These are phyloP conservation scores for Percopsis omiscomaycus DNA, from an alignment of 2,797 vertebrate genomes.

Conservation along the genomic window DNA sequence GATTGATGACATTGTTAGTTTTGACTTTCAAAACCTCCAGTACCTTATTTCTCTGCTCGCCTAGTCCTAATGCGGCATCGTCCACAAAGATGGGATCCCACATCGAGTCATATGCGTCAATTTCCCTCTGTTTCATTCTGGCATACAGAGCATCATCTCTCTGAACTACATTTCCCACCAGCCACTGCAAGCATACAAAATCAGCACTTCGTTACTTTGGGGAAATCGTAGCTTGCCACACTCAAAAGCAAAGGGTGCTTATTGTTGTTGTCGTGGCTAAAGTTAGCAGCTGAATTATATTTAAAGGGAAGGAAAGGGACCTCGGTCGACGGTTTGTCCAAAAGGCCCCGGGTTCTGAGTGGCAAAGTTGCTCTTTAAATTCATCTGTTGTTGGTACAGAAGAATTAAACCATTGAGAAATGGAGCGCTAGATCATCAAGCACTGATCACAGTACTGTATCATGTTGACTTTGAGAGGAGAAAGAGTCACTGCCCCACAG, in stretches of 20 bases:
- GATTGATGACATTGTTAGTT: slow-evolving; percentile 80
- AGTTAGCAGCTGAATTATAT: slow-evolving; percentile 68
- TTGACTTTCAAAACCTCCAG: slow-evolving; percentile 81
- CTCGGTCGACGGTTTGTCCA: slow-evolving; percentile 62
- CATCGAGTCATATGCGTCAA: slow-evolving; percentile 87
- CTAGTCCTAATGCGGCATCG: slow-evolving; percentile 86
- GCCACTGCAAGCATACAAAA: slow-evolving; percentile 88
- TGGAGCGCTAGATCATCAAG: slow-evolving; percentile 64
- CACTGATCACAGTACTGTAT: slow-evolving; percentile 66
- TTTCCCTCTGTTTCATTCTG: slow-evolving; percentile 89
- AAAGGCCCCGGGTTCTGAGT: slow-evolving; percentile 61
- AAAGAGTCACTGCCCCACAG: slow-evolving; percentile 65
- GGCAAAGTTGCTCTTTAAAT: slow-evolving; percentile 25
- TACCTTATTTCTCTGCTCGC: slow-evolving; percentile 88
- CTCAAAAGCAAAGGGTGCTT: slow-evolving; percentile 75
- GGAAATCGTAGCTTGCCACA: slow-evolving; percentile 77
- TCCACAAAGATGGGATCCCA: slow-evolving; percentile 87
- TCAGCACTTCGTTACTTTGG: slow-evolving; percentile 81
- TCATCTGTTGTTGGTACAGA: slow-evolving; percentile 49
- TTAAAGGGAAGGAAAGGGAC: slow-evolving; percentile 68
- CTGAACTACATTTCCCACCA: slow-evolving; percentile 88
- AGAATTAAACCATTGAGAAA: slow-evolving; percentile 59
- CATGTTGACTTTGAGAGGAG: slow-evolving; percentile 72
- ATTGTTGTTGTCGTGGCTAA: slow-evolving; percentile 69
- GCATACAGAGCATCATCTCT: slow-evolving; percentile 88